Evolutionary conservation across 2,113 vertebrate genomes (phyloP).

Genomic region (Myrmophylax atrothorax): DNA sequence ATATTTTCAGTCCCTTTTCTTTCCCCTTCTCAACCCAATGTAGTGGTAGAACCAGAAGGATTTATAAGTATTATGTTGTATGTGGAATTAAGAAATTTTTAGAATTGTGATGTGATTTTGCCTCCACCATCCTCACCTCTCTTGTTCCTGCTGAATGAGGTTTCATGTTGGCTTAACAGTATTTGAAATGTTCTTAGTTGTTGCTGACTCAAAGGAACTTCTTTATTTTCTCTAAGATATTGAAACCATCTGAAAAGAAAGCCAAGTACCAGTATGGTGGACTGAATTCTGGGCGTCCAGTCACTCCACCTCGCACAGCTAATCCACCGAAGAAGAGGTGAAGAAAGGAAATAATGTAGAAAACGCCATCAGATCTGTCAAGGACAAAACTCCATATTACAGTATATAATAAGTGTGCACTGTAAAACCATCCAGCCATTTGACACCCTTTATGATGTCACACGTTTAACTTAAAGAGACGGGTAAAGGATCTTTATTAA

Average conservation of each 20-base stretch:
- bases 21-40: accelerated
- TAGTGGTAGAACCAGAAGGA: not conserved
- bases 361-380: constrained; percentile 76
- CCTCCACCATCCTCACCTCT: accelerated
- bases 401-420: constrained; percentile 83
- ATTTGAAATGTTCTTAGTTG: not conserved
- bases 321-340: constrained; percentile 96
- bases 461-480: constrained; percentile 86
- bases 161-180: not conserved
- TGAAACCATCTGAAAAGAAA: constrained; percentile 96
- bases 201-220: constrained; percentile 13
- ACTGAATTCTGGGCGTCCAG: constrained; percentile 90
- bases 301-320: constrained; percentile 92
- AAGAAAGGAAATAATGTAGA: constrained; percentile 77
- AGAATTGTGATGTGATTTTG: not conserved
- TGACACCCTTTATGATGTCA: constrained; percentile 85
- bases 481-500: constrained; percentile 84
- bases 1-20: not conserved
- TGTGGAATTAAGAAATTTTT: not conserved
- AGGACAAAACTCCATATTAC: constrained; percentile 84
- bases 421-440: constrained; percentile 87
- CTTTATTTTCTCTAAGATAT: constrained; percentile 78
- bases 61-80: not conserved
- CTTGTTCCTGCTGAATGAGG: not conserved
- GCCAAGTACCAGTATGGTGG: constrained; percentile 95